Evolutionary conservation across 2,888 invertebrate species (phyloP).

Genomic region (Hyposoter dolosus): DNA sequence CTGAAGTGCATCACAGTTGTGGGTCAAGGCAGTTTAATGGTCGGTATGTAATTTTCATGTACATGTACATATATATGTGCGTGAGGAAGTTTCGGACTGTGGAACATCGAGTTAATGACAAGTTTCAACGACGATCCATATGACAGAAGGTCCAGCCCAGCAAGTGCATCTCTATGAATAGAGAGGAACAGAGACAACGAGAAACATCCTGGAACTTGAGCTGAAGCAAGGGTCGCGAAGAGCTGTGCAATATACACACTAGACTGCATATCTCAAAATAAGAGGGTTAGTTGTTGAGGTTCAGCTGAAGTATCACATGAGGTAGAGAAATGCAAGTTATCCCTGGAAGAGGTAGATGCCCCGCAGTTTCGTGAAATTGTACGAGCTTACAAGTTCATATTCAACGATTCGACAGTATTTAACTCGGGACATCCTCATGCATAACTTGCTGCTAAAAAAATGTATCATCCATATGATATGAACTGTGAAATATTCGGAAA

Average conservation of each 20-base stretch:
- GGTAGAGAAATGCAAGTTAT: constrained; percentile 44
- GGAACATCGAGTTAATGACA: constrained; percentile 38
- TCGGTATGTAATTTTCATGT: constrained; percentile 33
- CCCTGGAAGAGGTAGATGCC: constrained; percentile 50
- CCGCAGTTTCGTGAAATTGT: constrained; percentile 57
- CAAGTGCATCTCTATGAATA: constrained; percentile 24
- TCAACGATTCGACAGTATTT: constrained; percentile 29
- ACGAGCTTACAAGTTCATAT: constrained; percentile 55
- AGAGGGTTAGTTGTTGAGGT: constrained; percentile 60
- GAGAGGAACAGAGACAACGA: constrained; percentile 3
- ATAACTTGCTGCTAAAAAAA: background rate
- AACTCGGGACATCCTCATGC: constrained; percentile 22
- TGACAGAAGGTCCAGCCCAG: constrained; percentile 20
- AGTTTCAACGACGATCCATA: constrained; percentile 48
- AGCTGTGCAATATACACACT: constrained; percentile 25
- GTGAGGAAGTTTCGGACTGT: background rate
- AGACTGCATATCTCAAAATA: constrained; percentile 23
- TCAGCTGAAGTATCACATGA: constrained; percentile 24
- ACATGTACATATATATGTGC: background rate
- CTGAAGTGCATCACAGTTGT: constrained; percentile 16
- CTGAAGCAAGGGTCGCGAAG: constrained; percentile 34
- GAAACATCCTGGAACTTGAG: constrained; percentile 39
- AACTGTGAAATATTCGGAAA: background rate
- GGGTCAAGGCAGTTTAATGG: constrained; percentile 12
- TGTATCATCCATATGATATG: background rate